Conservation (phyloP, 2,113 vertebrate genomes). For the Prolemur simus region DNA sequence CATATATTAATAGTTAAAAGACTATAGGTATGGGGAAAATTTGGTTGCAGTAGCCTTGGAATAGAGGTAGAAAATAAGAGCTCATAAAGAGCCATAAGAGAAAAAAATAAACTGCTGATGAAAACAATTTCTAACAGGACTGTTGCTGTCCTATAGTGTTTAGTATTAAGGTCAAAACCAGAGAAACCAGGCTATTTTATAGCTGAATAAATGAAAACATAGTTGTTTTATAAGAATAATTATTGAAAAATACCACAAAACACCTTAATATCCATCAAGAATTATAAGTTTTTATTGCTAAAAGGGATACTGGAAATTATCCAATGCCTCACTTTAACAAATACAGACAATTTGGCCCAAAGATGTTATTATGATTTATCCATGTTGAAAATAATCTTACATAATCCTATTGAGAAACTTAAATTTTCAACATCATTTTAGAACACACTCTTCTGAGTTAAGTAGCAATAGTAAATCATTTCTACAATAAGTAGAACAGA, state of each 20-base stretch:
- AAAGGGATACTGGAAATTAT: conserved; percentile 50
- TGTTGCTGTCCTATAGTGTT: background rate
- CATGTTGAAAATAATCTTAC: conserved; percentile 42
- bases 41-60: background rate
- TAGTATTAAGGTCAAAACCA: background rate
- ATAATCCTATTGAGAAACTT: conserved; percentile 34
- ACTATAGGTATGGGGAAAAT: background rate
- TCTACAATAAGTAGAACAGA: conserved; percentile 42
- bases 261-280: conserved; percentile 14
- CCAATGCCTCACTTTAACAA: conserved; percentile 27
- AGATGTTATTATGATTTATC: conserved; percentile 56
- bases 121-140: background rate
- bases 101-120: background rate
- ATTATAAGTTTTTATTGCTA: conserved; percentile 9
- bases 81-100: background rate
- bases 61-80: conserved; percentile 30
- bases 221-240: conserved; percentile 14
- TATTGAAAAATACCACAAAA: conserved; percentile 17
- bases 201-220: conserved; percentile 2
- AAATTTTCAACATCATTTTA: conserved; percentile 58
- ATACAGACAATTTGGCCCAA: conserved; percentile 28
- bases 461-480: conserved; percentile 49
- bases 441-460: conserved; percentile 14
- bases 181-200: background rate
- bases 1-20: background rate